Conservation (phyloP, 2,113 vertebrate species). For the Mustela nigripes region DNA sequence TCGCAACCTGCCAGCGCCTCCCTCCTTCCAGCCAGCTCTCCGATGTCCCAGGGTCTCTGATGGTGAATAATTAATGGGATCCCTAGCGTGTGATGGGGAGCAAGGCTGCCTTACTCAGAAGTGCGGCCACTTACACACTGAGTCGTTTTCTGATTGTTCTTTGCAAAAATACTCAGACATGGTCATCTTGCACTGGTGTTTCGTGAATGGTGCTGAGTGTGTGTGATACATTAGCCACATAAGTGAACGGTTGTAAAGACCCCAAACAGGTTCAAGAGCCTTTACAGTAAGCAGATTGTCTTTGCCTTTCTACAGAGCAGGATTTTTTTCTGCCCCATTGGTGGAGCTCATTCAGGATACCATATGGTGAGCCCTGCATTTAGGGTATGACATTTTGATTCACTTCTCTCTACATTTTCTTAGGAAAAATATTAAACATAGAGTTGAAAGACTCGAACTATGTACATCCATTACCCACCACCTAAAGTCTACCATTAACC, state of each 20-base stretch:
- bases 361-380: background rate
- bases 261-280: background rate
- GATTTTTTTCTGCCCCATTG: background rate
- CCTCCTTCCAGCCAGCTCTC: conserved; percentile 86
- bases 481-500: background rate
- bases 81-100: conserved; percentile 73
- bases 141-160: conserved; percentile 39
- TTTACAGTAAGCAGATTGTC: background rate
- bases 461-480: background rate
- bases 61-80: conserved; percentile 91
- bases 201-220: background rate
- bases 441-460: background rate
- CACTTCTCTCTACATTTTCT: background rate
- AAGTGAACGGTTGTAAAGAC: background rate
- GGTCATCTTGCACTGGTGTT: fast-evolving
- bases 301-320: background rate
- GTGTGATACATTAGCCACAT: too few species aligned
- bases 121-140: conserved; percentile 42
- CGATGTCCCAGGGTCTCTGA: conserved; percentile 80
- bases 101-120: conserved; percentile 76
- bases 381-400: background rate
- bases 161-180: background rate
- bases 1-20: conserved; percentile 81
- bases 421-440: background rate
- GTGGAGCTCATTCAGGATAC: background rate